phyloP scores from a whole-genome alignment of 1,140 invertebrate species.

The Eupristina koningsbergeri region DNA sequence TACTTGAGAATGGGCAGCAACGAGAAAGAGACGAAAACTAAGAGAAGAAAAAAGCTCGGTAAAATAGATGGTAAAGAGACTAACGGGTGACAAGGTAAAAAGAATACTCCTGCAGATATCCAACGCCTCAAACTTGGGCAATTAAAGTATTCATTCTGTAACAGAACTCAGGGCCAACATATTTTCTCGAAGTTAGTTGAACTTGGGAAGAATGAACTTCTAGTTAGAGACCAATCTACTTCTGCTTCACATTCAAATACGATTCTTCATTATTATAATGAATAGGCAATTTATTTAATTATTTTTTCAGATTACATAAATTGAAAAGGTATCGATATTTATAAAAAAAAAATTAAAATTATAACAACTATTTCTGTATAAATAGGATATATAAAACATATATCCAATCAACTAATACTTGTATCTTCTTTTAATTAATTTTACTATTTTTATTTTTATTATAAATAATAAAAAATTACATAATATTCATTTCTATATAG shows the following conservation, averaged over 20 bases:
- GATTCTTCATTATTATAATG: background rate
- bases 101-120: background rate
- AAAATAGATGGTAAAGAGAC: constrained; percentile 16
- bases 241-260: constrained; percentile 2
- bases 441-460: too few relatives aligned
- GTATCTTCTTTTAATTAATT: too few relatives aligned
- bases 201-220: background rate
- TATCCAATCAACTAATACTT: too few relatives aligned
- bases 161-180: constrained; percentile 1
- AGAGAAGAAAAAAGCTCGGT: background rate
- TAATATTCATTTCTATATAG: too few relatives aligned
- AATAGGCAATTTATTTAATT: too few relatives aligned
- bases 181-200: background rate
- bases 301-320: too few relatives aligned
- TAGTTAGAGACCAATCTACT: background rate
- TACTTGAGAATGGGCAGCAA: background rate
- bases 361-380: too few relatives aligned
- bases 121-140: constrained; percentile 21
- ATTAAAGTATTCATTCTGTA: constrained; percentile 40
- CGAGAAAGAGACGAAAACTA: background rate
- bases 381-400: too few relatives aligned
- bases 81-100: constrained; percentile 22
- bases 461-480: too few relatives aligned
- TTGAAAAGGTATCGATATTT: too few relatives aligned
- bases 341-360: too few relatives aligned